These are phyloP conservation scores for Brotogeris chrysoptera DNA, from an alignment of 2,797 vertebrate genomes.

Conservation along the genomic window DNA sequence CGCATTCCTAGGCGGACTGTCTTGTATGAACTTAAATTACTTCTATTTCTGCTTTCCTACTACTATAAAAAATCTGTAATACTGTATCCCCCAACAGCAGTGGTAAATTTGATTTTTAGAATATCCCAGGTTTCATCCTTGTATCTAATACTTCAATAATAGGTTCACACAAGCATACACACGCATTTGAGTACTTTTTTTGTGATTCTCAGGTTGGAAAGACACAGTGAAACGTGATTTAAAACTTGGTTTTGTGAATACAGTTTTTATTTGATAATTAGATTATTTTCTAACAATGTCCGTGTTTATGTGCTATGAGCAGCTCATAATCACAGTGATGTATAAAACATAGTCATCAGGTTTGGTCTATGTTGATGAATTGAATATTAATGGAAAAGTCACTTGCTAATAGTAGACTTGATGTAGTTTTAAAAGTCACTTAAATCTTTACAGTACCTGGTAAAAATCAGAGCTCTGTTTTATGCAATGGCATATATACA, in stretches of 20 bases:
- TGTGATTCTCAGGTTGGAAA: background rate
- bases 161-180: background rate
- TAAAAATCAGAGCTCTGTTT: background rate
- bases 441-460: background rate
- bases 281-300: background rate
- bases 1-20: background rate
- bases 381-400: background rate
- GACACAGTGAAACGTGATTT: background rate
- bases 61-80: background rate
- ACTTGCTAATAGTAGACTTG: background rate
- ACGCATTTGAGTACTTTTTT: background rate
- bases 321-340: background rate
- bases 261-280: conserved; percentile 14
- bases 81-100: background rate
- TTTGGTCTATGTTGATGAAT: background rate
- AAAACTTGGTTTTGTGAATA: background rate
- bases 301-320: background rate
- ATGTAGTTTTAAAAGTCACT: background rate
- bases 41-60: background rate
- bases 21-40: background rate
- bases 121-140: background rate
- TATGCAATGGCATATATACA: background rate
- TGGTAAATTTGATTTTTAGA: background rate
- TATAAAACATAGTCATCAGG: background rate
- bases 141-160: background rate